Evolutionary conservation across 1,140 invertebrate genomes (phyloP).

Genomic region (Rhizoglyphus robini): DNA sequence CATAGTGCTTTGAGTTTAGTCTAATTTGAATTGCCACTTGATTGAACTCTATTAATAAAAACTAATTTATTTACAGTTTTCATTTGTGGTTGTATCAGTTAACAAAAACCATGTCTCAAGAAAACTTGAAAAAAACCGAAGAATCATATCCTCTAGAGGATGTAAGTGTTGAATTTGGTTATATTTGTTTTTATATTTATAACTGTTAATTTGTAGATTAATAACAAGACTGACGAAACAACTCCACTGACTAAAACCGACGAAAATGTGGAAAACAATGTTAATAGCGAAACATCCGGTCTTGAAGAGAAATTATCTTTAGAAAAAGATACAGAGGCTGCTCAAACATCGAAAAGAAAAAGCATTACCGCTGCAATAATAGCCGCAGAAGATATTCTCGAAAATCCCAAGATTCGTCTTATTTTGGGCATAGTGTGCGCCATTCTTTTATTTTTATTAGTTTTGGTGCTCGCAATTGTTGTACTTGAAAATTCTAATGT

Average conservation of each 20-base stretch:
- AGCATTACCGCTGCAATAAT: neutral
- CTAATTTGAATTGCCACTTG: too few relatives aligned
- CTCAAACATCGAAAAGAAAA: neutral
- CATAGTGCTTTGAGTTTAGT: too few relatives aligned
- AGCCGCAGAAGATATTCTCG: neutral
- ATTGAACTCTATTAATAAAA: too few relatives aligned
- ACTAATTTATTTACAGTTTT: too few relatives aligned
- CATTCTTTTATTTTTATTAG: neutral
- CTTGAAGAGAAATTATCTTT: conserved; percentile 12
- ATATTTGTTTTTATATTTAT: too few relatives aligned
- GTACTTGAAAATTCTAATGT: neutral
- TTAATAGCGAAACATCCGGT: neutral
- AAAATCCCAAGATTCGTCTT: neutral
- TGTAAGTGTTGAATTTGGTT: conserved; percentile 3
- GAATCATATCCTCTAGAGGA: conserved; percentile 7
- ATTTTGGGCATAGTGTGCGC: neutral
- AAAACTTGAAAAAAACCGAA: too few relatives aligned
- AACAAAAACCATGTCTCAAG: too few relatives aligned
- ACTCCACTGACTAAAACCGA: conserved; percentile 1
- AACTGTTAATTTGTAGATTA: too few relatives aligned
- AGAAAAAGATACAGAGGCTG: conserved; percentile 4
- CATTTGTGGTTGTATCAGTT: too few relatives aligned
- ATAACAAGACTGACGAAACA: conserved; percentile 7
- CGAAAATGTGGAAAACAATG: conserved; percentile 3
- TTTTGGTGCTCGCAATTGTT: neutral